Percentiles rank a stretch among this genome's conserved stretches.
These are phyloP conservation scores for Calcarius ornatus DNA, from an alignment of 2,113 vertebrate genomes.

Conservation along the genomic window DNA sequence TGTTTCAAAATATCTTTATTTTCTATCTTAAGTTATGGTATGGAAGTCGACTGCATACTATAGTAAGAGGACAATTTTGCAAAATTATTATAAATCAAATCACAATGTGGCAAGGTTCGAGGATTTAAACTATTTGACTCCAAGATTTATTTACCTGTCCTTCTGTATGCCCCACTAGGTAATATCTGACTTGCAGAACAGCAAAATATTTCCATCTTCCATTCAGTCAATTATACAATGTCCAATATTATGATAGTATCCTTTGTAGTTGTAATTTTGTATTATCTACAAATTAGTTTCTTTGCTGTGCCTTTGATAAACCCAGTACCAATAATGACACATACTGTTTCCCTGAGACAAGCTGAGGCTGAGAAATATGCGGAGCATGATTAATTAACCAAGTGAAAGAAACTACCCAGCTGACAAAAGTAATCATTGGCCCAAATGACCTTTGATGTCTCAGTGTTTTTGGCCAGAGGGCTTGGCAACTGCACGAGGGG, in stretches of 20 bases:
- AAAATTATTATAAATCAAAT: neutral
- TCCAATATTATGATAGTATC: neutral
- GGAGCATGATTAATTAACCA: constrained; percentile 51
- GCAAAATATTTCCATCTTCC: neutral
- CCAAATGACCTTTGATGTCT: constrained; percentile 58
- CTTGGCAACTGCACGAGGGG: neutral
- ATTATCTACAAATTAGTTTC: neutral
- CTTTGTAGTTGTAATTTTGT: neutral
- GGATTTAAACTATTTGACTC: neutral
- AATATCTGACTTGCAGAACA: neutral
- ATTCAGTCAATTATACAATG: neutral
- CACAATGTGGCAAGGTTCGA: neutral
- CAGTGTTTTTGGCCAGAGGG: constrained; percentile 21
- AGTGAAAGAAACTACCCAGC: constrained; percentile 38
- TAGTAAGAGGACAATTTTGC: neutral
- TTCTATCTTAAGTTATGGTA: neutral
- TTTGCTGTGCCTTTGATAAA: constrained; percentile 1
- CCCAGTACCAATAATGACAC: neutral
- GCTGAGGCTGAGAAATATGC: constrained; percentile 24
- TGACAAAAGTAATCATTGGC: constrained; percentile 50
- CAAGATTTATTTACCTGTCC: neutral
- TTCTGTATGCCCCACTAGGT: neutral
- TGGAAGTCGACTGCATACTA: neutral
- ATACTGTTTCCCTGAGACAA: constrained; percentile 2
- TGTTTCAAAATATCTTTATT: neutral